Percentiles rank a stretch among this genome's conserved stretches.
Evolutionary conservation across 2,113 vertebrate genomes (phyloP).

Genomic region (Sinocyclocheilus anophthalmus): DNA sequence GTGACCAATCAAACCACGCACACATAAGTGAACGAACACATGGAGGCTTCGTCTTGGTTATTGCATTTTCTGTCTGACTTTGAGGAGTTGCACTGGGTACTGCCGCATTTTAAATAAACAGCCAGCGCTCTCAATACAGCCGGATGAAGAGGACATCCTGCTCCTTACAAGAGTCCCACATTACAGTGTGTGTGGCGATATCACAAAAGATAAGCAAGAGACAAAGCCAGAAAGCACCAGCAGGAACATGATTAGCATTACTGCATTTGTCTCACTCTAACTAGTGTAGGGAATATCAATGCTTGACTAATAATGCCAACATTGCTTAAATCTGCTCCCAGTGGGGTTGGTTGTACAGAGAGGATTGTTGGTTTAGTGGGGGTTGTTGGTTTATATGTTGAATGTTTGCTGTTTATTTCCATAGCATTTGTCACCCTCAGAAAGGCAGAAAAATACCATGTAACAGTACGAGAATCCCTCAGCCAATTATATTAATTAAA

Average conservation of each 20-base stretch:
- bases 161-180: not conserved
- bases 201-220: conserved; percentile 9
- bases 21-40: conserved; percentile 23
- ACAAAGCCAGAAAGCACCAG: conserved; percentile 17
- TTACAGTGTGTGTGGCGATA: not conserved
- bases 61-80: conserved; percentile 1
- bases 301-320: not conserved
- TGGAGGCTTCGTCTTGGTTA: not conserved
- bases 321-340: conserved; percentile 2
- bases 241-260: not conserved
- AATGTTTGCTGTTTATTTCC: conserved; percentile 31
- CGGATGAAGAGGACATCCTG: not conserved
- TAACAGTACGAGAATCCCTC: conserved; percentile 47
- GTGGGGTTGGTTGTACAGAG: conserved; percentile 12
- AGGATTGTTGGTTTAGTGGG: conserved; percentile 2
- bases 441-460: conserved; percentile 39
- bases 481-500: conserved; percentile 61
- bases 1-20: not conserved
- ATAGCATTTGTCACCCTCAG: not conserved
- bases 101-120: conserved; percentile 20
- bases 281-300: conserved; percentile 9
- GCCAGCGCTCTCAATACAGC: not conserved
- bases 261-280: not conserved
- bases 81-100: not conserved
- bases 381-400: not conserved